A percentile compares a stretch with the other conserved stretches of the same genome.
phyloP scores from a whole-genome alignment of 2,797 vertebrate genomes.

The Melanotaenia boesemani region DNA sequence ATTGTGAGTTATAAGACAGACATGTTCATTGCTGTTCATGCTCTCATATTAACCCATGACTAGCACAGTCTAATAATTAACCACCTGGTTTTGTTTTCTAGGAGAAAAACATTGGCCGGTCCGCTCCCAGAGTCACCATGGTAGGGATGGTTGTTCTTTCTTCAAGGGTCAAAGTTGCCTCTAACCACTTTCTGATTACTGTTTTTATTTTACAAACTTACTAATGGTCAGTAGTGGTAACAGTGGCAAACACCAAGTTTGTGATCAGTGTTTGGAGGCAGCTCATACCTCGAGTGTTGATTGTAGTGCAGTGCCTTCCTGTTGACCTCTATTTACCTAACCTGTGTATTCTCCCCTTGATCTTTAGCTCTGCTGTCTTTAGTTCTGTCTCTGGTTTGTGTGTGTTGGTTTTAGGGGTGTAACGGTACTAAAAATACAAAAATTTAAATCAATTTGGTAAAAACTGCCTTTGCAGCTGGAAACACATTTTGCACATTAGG shows the following conservation, averaged over 20 bases:
- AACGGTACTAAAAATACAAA: conserved; percentile 41
- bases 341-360: conserved; percentile 59
- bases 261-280: conserved; percentile 71
- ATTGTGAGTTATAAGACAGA: background rate
- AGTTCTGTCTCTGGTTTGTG: conserved; percentile 54
- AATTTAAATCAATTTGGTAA: conserved; percentile 3
- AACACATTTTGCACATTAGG: background rate
- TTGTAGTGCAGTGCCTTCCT: conserved; percentile 68
- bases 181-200: conserved; percentile 54
- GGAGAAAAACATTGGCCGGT: conserved; percentile 87
- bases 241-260: conserved; percentile 20
- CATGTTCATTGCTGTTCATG: background rate
- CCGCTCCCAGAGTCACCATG: conserved; percentile 87
- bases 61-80: conserved; percentile 59
- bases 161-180: conserved; percentile 75
- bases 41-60: conserved; percentile 8
- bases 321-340: conserved; percentile 58
- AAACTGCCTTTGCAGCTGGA: background rate
- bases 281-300: conserved; percentile 68
- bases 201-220: conserved; percentile 33
- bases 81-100: conserved; percentile 83
- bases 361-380: conserved; percentile 72
- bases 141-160: conserved; percentile 84
- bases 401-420: conserved; percentile 56
- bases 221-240: conserved; percentile 12